These are phyloP conservation scores for Melanaphis sacchari DNA, from an alignment of 1,140 invertebrate species.

Conservation along the genomic window DNA sequence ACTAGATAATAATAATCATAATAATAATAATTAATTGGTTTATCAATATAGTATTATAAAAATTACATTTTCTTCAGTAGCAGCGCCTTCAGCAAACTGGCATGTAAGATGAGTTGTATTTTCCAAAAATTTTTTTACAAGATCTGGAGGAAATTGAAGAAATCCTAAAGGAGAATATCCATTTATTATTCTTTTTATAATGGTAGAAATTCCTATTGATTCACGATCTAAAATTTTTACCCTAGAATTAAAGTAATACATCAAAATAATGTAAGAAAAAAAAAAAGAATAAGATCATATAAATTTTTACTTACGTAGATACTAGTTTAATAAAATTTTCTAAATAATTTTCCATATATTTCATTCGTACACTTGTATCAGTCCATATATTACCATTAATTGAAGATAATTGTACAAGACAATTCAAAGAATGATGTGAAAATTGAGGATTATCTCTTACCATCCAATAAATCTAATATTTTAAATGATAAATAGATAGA, in stretches of 20 bases:
- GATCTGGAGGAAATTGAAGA: conserved; percentile 65
- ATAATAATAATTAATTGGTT: conserved; percentile 53
- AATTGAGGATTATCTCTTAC: conserved; percentile 77
- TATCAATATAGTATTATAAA: conserved; percentile 37
- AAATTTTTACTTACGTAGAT: conserved; percentile 62
- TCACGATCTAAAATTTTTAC: conserved; percentile 72
- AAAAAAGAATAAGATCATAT: neutral
- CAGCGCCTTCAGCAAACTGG: conserved; percentile 75
- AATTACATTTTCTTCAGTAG: conserved; percentile 77
- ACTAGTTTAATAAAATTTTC: conserved; percentile 75
- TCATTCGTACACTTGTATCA: conserved; percentile 68
- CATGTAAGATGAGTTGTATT: conserved; percentile 77
- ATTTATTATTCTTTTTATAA: conserved; percentile 38
- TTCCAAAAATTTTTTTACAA: conserved; percentile 64
- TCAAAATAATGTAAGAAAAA: neutral
- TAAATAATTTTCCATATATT: conserved; percentile 77
- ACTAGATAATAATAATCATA: conserved; percentile 61
- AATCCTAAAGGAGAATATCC: conserved; percentile 31
- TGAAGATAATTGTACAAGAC: conserved; percentile 80
- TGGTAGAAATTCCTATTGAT: conserved; percentile 70
- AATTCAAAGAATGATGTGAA: conserved; percentile 77
- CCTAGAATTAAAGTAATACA: conserved; percentile 61
- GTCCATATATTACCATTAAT: conserved; percentile 76
- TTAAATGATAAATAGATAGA: conserved; percentile 49
- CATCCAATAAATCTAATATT: conserved; percentile 77